phyloP scores from a whole-genome alignment of 2,113 vertebrate genomes.

The Fregetta grallaria region DNA sequence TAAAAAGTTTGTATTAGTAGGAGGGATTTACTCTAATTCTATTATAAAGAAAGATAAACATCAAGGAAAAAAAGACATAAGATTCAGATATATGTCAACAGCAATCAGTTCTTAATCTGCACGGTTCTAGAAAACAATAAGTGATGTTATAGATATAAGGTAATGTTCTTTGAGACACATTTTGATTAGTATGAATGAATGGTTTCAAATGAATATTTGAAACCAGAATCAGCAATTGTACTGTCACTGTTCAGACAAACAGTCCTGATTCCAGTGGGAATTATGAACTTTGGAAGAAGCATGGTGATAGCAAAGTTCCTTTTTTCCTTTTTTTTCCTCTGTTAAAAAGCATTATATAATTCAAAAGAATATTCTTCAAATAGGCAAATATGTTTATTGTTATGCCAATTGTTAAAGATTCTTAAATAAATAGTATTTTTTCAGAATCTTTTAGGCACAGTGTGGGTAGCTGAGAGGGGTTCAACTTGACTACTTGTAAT shows the following conservation, averaged over 20 bases:
- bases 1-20: not conserved
- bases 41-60: not conserved
- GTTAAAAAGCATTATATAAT: not conserved
- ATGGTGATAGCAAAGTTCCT: not conserved
- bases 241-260: not conserved
- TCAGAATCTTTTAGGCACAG: not conserved
- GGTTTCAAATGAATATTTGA: not conserved
- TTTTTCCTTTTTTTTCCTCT: not conserved
- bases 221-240: not conserved
- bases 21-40: not conserved
- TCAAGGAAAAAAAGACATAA: not conserved
- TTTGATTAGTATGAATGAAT: not conserved
- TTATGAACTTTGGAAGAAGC: not conserved
- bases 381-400: not conserved
- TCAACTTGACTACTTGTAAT: not conserved
- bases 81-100: not conserved
- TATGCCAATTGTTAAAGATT: not conserved
- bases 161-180: not conserved
- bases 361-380: not conserved
- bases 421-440: not conserved
- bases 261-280: not conserved
- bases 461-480: not conserved
- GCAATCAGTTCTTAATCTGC: not conserved
- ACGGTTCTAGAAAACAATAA: not conserved
- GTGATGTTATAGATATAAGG: not conserved